Conservation (phyloP, 2,888 invertebrate species). For the Ormyrus thymus region DNA sequence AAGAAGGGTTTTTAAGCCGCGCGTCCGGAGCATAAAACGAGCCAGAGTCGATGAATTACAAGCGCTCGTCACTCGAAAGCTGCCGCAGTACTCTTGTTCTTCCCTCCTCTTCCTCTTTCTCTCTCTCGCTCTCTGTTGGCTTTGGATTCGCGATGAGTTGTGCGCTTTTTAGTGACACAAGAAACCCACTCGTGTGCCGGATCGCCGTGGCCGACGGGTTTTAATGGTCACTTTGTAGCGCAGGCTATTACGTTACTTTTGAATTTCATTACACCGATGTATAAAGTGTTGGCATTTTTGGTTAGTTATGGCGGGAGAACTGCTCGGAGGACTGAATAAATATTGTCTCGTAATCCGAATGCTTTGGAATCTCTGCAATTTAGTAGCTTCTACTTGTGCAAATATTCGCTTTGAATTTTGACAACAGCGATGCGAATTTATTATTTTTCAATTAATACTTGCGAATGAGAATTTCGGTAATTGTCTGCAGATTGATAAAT, state of each 20-base stretch:
- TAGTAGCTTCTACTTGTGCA: too few relatives aligned
- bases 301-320: neutral
- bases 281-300: constrained; percentile 4
- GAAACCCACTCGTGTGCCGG: neutral
- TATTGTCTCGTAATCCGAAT: constrained; percentile 3
- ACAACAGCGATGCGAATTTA: too few relatives aligned
- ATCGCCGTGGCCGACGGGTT: constrained; percentile 3
- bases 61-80: constrained; percentile 18
- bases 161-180: constrained; percentile 15
- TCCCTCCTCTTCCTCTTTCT: neutral
- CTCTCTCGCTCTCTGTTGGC: neutral
- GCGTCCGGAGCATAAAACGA: neutral
- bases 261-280: neutral
- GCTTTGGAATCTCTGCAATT: too few relatives aligned
- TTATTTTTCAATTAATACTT: too few relatives aligned
- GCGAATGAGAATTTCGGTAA: too few relatives aligned
- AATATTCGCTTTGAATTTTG: too few relatives aligned
- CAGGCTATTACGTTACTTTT: constrained; percentile 21
- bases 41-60: constrained; percentile 4
- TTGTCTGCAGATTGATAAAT: too few relatives aligned
- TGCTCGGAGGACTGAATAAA: neutral
- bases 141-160: constrained; percentile 20
- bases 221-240: constrained; percentile 3
- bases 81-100: neutral
- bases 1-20: neutral